These are phyloP conservation scores for Leistus spinibarbis DNA, from an alignment of 2,888 invertebrate species.

Conservation along the genomic window DNA sequence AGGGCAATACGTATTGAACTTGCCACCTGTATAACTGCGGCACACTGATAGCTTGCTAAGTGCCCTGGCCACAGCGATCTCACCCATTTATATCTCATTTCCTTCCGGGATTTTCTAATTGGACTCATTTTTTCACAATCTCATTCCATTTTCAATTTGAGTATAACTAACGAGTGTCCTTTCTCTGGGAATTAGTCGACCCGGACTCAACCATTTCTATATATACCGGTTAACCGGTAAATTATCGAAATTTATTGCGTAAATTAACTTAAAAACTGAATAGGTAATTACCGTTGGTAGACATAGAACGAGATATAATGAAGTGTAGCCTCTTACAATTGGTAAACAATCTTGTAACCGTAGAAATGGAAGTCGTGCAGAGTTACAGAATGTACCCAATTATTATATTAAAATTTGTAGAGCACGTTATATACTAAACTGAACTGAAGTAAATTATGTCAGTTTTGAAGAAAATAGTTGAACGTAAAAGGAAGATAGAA, in stretches of 20 bases:
- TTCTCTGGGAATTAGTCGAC: neutral
- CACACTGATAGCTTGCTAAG: constrained; percentile 28
- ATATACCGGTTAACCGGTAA: neutral
- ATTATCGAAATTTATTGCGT: neutral
- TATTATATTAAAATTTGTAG: too few relatives aligned
- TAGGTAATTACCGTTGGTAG: too few relatives aligned
- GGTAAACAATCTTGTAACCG: too few relatives aligned
- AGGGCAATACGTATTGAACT: constrained; percentile 18
- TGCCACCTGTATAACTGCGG: constrained; percentile 28
- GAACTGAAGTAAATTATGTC: neutral
- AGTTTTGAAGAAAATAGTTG: neutral
- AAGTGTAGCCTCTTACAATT: too few relatives aligned
- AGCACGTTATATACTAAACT: too few relatives aligned
- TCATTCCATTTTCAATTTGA: neutral
- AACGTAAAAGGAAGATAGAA: neutral
- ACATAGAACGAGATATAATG: too few relatives aligned
- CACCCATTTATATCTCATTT: neutral
- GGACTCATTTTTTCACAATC: neutral
- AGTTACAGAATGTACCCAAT: too few relatives aligned
- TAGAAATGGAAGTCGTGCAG: too few relatives aligned
- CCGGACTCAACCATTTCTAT: too few relatives aligned
- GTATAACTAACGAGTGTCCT: neutral
- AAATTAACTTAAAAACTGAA: too few relatives aligned
- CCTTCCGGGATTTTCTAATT: neutral
- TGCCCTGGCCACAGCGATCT: neutral